phyloP scores from a whole-genome alignment of 2,797 vertebrate species.

The Margarornis squamiger region DNA sequence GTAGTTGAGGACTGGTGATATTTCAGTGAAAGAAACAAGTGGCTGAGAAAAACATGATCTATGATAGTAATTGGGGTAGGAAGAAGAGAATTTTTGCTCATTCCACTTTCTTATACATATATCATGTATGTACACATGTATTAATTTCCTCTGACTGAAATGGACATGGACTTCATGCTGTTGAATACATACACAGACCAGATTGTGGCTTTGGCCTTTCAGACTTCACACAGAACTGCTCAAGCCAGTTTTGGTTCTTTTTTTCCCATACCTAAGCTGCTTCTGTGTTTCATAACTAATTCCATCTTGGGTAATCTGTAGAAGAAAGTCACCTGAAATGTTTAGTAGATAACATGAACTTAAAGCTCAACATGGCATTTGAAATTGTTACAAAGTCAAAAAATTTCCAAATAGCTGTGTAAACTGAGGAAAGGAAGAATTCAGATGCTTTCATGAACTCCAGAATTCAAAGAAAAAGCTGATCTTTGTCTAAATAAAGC shows the following conservation, averaged over 20 bases:
- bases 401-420: background rate
- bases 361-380: background rate
- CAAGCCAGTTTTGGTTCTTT: background rate
- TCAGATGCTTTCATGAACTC: background rate
- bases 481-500: background rate
- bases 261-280: background rate
- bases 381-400: background rate
- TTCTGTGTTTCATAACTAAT: background rate
- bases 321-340: background rate
- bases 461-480: background rate
- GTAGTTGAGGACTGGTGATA: background rate
- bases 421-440: background rate
- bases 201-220: background rate
- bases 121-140: background rate
- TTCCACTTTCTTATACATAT: background rate
- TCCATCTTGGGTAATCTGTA: background rate
- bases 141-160: background rate
- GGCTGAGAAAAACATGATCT: background rate
- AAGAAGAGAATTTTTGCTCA: background rate
- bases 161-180: background rate
- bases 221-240: background rate
- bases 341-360: background rate
- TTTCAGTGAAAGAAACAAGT: background rate
- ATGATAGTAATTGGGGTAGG: background rate
- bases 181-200: background rate